Percentiles rank a stretch among this genome's conserved stretches.
Evolutionary conservation across 2,888 invertebrate species (phyloP).

Genomic region (Dioctria linearis): DNA sequence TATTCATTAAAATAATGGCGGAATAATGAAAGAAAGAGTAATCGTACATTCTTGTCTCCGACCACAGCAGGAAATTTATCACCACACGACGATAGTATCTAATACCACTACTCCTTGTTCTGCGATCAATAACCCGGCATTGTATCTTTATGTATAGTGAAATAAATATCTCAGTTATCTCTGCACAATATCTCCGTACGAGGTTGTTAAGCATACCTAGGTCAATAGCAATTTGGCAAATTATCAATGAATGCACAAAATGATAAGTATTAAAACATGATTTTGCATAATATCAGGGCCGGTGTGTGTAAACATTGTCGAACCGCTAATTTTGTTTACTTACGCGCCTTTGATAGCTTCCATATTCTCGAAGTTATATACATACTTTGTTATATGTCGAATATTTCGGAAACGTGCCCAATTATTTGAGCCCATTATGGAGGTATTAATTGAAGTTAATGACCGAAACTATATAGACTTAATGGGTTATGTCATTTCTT

Average conservation of each 20-base stretch:
- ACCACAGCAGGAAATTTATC: slow-evolving; percentile 28
- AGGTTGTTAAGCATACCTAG: slow-evolving; percentile 28
- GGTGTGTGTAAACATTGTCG: slow-evolving; percentile 43
- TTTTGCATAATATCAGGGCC: slow-evolving; percentile 49
- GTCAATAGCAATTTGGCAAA: slow-evolving; percentile 51
- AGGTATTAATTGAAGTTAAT: slow-evolving; percentile 57
- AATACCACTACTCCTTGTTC: background rate
- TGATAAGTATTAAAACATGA: slow-evolving; percentile 50
- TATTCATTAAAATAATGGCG: slow-evolving; percentile 51
- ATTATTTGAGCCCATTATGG: slow-evolving; percentile 54
- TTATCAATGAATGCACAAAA: slow-evolving; percentile 39
- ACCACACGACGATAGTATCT: background rate
- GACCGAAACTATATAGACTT: slow-evolving; percentile 18
- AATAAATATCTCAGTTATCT: slow-evolving; percentile 33
- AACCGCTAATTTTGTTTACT: slow-evolving; percentile 57
- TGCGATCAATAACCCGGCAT: background rate
- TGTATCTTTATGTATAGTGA: background rate
- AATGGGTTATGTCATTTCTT: too few species aligned
- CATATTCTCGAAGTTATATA: background rate
- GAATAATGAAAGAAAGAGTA: slow-evolving; percentile 16
- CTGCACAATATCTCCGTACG: slow-evolving; percentile 13
- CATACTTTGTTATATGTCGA: background rate
- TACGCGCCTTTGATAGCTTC: slow-evolving; percentile 28
- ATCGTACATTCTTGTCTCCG: background rate
- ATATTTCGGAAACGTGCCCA: slow-evolving; percentile 42